Percentiles rank a stretch among this genome's conserved stretches.
phyloP scores from a whole-genome alignment of 2,113 vertebrate species.

The Catharus bicknelli region DNA sequence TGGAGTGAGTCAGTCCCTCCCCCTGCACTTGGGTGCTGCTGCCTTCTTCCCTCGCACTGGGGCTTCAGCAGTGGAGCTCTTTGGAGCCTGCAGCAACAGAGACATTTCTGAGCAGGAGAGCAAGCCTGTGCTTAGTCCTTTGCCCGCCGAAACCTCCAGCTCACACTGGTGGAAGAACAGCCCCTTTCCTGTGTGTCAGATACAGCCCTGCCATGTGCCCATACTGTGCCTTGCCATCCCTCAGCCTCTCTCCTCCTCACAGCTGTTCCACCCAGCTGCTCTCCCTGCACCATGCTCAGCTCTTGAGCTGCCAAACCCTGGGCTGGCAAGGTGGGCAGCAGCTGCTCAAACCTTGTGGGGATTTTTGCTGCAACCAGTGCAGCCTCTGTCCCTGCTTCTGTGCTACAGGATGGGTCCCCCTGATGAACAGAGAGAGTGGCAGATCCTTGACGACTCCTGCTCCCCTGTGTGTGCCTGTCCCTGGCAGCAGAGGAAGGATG shows the following conservation, averaged over 20 bases:
- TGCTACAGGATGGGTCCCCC: not conserved
- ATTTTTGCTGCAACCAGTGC: not conserved
- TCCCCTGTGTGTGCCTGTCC: not conserved
- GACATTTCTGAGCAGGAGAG: not conserved
- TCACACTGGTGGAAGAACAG: fast-evolving
- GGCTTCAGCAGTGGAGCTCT: not conserved
- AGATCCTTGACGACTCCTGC: not conserved
- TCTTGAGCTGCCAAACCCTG: not conserved
- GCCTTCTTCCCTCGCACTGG: fast-evolving
- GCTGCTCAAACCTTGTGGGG: not conserved
- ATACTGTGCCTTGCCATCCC: fast-evolving
- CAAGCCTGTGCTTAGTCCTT: fast-evolving
- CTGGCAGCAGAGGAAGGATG: not conserved
- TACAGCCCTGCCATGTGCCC: fast-evolving
- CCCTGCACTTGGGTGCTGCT: not conserved
- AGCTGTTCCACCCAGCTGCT: not conserved
- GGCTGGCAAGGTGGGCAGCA: not conserved
- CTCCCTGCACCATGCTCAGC: not conserved
- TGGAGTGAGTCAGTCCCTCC: fast-evolving
- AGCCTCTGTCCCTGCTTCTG: not conserved
- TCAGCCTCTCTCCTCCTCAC: not conserved
- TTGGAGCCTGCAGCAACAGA: not conserved
- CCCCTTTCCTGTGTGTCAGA: not conserved
- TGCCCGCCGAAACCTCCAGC: not conserved
- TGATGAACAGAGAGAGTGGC: fast-evolving